Base-by-base conservation (phyloP, 2,113 vertebrate species). In the Callipepla californica region DNA sequence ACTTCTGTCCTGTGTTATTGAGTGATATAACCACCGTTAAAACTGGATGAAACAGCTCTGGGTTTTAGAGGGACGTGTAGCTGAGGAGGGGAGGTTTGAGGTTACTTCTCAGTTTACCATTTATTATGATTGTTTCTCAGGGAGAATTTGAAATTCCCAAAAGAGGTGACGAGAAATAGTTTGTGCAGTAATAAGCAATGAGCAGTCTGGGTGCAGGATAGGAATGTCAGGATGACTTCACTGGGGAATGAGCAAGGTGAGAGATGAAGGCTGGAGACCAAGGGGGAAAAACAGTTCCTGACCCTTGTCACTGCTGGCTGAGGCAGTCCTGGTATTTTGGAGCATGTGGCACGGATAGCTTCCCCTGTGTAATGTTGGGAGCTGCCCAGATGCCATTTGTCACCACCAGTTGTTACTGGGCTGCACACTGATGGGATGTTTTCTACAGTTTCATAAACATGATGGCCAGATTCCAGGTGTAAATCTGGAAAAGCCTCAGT, bases 351-450 rank as follows among this genome's bases (percentile, higher is more conserved):
- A 38, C 61, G 32, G 91, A 61, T 82, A n/a, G 0, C 72, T 50
- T 85, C 59, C 53, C 77, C 53, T 1, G 0, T 28, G 75, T 12
- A 81, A 21, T n/a, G 65, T 3, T 2, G 44, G 75, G 34, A 7
- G 44, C 51, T 32, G 26, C 3, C 5, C 69, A n/a, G 17, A 40
- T 22, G 40, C 80, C 59, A 0, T 28, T 32, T 50, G 70, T 23
- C 8, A 12, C 10, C 30, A 1, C 55, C 57, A 0, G 0, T 7
- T 83, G 87, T 69, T 81, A 72, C 7, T 1, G 1, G 48, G 42
- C 57, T 40, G 78, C 20, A 12, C 0, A 1, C 36, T 34, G 45
- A 44, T 1, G 1, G 66, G 26, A 9, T 1, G 3, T 8, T 25
- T 3, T 30, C 6, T 21, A 6, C 16, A 2, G 38, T 22, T 19